Conservation (phyloP, 37 sponge, comb jelly and placozoan species). For the Spongilla lacustris region DNA sequence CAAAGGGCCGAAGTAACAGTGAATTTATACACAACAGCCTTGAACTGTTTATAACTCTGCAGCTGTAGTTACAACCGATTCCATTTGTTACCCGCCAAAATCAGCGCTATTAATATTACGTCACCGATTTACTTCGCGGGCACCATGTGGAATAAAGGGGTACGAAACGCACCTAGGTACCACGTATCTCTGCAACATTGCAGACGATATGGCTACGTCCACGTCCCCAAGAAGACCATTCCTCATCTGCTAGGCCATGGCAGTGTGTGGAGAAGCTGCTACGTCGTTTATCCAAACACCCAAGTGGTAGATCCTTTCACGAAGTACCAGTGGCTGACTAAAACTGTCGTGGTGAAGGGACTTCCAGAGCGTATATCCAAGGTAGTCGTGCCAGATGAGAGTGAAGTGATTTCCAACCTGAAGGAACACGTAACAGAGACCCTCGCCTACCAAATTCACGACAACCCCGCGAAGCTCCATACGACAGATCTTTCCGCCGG, state of each 20-base stretch:
- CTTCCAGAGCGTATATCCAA: conserved; percentile 52
- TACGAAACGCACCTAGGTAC: neutral
- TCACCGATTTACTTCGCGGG: conserved; percentile 3
- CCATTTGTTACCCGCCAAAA: conserved; percentile 1
- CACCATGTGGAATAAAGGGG: neutral
- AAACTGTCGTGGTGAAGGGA: conserved; percentile 45
- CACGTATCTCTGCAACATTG: neutral
- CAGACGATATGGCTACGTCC: conserved; percentile 68
- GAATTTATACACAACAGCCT: neutral
- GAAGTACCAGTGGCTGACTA: conserved; percentile 78
- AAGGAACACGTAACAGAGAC: conserved; percentile 32
- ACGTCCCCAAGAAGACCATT: conserved; percentile 56
- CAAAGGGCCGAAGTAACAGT: too few species aligned
- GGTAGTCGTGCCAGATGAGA: neutral
- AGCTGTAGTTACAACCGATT: neutral
- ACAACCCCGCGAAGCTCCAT: neutral
- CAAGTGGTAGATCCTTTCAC: conserved; percentile 35
- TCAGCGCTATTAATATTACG: neutral
- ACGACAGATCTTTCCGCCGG: neutral
- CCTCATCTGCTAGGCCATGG: conserved; percentile 83
- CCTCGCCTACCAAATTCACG: conserved; percentile 18
- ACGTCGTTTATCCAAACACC: conserved; percentile 60
- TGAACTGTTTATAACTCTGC: neutral
- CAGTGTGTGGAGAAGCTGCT: conserved; percentile 78
- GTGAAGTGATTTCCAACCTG: conserved; percentile 16